A percentile compares a stretch with the other conserved stretches of the same genome.
These are phyloP conservation scores for Mastomys natalensis DNA, from an alignment of 2,113 vertebrate species.

Conservation along the genomic window DNA sequence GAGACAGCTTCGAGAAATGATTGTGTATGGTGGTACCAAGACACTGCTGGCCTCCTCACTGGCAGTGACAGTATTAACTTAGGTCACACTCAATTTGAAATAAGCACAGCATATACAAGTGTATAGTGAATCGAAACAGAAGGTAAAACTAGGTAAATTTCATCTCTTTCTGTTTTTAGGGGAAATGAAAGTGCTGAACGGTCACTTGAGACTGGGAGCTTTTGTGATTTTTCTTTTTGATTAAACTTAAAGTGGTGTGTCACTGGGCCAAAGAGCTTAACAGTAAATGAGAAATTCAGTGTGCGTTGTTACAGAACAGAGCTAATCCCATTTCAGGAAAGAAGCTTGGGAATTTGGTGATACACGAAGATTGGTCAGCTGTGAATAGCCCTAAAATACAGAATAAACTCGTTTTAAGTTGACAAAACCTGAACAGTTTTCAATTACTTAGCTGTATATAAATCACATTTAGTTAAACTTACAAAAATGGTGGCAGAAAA, in stretches of 20 bases:
- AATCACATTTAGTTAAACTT: conserved; percentile 58
- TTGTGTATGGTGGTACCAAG: background rate
- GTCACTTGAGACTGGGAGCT: conserved; percentile 63
- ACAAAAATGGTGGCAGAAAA: background rate
- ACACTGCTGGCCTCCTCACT: background rate
- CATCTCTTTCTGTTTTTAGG: conserved; percentile 46
- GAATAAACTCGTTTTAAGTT: conserved; percentile 27
- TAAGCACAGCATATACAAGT: conserved; percentile 12
- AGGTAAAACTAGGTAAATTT: conserved; percentile 55
- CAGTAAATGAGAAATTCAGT: conserved; percentile 70
- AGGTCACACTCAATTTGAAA: conserved; percentile 49
- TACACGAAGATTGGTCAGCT: conserved; percentile 6
- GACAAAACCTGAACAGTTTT: conserved; percentile 26
- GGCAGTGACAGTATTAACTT: conserved; percentile 15
- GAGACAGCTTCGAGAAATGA: background rate
- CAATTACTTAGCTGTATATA: conserved; percentile 56
- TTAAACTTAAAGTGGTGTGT: conserved; percentile 73
- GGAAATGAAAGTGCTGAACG: conserved; percentile 38
- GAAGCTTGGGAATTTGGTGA: conserved; percentile 30
- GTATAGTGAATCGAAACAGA: conserved; percentile 37
- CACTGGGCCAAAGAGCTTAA: conserved; percentile 68
- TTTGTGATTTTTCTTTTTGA: conserved; percentile 78
- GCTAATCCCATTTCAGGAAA: conserved; percentile 45
- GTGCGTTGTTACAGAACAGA: conserved; percentile 65
- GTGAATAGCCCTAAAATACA: conserved; percentile 38